Conservation (phyloP, 2,797 vertebrate species). For the Pangasius djambal region DNA sequence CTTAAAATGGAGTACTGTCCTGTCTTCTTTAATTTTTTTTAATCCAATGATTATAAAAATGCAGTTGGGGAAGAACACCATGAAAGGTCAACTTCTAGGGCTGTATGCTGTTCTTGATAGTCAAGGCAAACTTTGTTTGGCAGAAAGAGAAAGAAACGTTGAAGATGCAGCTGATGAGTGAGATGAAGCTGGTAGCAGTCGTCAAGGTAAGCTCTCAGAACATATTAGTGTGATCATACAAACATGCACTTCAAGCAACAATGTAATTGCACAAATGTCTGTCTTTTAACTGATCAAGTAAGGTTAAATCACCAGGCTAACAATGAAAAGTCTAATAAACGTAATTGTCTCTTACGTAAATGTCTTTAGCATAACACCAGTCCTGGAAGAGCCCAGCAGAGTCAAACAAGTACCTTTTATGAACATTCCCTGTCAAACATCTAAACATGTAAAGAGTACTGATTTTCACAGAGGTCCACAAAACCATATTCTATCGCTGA, state of each 20-base stretch:
- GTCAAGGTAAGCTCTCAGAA: conserved; percentile 66
- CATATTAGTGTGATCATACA: not conserved
- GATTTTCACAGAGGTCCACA: not conserved
- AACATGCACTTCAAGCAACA: not conserved
- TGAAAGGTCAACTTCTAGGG: not conserved
- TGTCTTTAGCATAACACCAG: not conserved
- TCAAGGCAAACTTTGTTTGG: not conserved
- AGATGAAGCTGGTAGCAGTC: conserved; percentile 55
- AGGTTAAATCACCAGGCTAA: not conserved
- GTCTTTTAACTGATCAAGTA: conserved; percentile 13
- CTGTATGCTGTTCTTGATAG: not conserved
- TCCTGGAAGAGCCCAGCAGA: not conserved
- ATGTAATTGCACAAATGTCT: not conserved
- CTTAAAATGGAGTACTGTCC: too few relatives aligned
- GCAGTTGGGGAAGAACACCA: not conserved
- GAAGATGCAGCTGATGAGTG: conserved; percentile 60
- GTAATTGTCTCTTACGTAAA: too few relatives aligned
- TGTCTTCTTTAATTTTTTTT: not conserved
- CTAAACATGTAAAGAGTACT: not conserved
- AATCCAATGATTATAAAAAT: not conserved
- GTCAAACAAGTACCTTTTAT: not conserved
- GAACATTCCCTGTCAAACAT: not conserved
- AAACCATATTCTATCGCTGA: not conserved
- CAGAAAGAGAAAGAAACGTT: conserved; percentile 68
- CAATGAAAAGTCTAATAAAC: not conserved